Evolutionary conservation across 1,140 invertebrate species (phyloP).

Genomic region (Lordiphosa mommai): DNA sequence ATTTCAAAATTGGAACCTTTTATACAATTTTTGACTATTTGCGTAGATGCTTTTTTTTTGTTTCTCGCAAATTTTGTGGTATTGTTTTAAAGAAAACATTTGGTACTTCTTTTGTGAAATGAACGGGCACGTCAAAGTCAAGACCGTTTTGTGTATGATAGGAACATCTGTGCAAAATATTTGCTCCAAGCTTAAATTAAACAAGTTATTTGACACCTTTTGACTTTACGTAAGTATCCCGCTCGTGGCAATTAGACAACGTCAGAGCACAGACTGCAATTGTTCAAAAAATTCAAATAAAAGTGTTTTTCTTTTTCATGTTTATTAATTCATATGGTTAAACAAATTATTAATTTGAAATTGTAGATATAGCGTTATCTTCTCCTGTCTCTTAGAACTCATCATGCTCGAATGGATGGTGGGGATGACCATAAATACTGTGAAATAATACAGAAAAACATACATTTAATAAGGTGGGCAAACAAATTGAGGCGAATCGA

Average conservation of each 20-base stretch:
- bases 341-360: neutral
- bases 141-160: slow-evolving; percentile 17
- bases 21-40: slow-evolving; percentile 59
- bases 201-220: slow-evolving; percentile 45
- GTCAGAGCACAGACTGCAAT: slow-evolving; percentile 46
- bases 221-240: slow-evolving; percentile 49
- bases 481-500: neutral
- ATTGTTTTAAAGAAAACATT: slow-evolving; percentile 54
- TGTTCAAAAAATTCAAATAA: slow-evolving; percentile 12
- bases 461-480: neutral
- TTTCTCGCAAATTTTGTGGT: slow-evolving; percentile 48
- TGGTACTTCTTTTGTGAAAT: slow-evolving; percentile 33
- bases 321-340: slow-evolving; percentile 12
- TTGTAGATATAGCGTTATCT: neutral
- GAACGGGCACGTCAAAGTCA: slow-evolving; percentile 25
- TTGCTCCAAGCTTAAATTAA: slow-evolving; percentile 49
- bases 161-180: slow-evolving; percentile 67
- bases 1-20: slow-evolving; percentile 23
- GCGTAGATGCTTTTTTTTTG: slow-evolving; percentile 62
- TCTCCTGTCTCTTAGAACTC: slow-evolving; percentile 33
- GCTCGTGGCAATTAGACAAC: slow-evolving; percentile 36
- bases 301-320: neutral
- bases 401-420: slow-evolving; percentile 65
- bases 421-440: slow-evolving; percentile 47
- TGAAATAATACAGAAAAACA: slow-evolving; percentile 12